Conservation (phyloP, 2,113 vertebrate species). For the Microtus ochrogaster region DNA sequence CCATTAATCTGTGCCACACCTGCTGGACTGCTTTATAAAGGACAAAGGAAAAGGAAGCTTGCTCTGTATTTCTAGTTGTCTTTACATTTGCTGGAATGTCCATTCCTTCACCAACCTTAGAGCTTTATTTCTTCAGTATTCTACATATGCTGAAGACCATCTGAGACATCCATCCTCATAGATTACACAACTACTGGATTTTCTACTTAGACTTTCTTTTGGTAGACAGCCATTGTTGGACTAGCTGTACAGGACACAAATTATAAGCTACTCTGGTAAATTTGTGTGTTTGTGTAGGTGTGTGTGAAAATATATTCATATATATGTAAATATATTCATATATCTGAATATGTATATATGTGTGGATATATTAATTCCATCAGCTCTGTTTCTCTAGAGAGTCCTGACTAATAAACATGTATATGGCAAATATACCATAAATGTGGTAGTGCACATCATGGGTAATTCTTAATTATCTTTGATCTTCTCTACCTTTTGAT, state of each 20-base stretch:
- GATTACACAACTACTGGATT: too few species aligned
- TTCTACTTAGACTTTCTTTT: too few species aligned
- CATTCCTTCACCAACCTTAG: background rate
- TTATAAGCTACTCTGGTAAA: background rate
- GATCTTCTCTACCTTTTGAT: background rate
- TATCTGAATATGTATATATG: background rate
- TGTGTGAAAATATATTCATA: background rate
- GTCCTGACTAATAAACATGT: background rate
- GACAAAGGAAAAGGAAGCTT: background rate
- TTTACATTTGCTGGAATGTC: background rate
- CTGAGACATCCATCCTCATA: too few species aligned
- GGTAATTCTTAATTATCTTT: background rate
- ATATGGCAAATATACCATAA: background rate
- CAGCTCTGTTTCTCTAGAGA: background rate
- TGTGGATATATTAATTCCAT: background rate
- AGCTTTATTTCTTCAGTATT: background rate
- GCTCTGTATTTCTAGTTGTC: background rate
- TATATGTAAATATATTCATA: too few species aligned
- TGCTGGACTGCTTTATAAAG: background rate
- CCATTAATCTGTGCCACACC: background rate
- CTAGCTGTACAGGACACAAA: background rate
- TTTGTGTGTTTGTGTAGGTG: background rate
- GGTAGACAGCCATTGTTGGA: background rate
- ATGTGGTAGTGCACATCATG: background rate
- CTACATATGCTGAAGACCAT: too few species aligned